Evolutionary conservation across 2,113 vertebrate genomes (phyloP), one percentile per base, ranked within the genome.

Genomic region (Hippocampus comes): DNA sequence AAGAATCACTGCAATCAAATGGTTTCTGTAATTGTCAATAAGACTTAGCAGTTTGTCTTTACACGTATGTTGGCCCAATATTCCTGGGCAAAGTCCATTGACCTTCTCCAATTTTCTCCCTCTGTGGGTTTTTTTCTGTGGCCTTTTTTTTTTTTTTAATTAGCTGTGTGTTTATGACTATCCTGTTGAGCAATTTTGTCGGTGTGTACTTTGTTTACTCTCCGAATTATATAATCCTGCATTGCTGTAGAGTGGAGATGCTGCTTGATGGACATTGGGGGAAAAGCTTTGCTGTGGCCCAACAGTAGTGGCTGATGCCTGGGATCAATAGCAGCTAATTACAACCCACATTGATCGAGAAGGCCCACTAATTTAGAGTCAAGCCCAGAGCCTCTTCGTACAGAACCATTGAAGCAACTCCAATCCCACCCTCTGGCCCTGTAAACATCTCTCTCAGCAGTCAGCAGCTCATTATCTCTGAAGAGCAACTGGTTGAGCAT

Each of bases 301-400:
- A 17, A 84, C 88, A 83, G 85, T 90, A 87, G 83, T 84, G 86
- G 89, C 89, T 89, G 87, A 91, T 90, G 80, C 85, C 87, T 79
- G 51, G 67, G 83, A 92, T 93, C 92, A 91, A 93, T 92, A 91
- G 76, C 72, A 87, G 89, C 92, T 91, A 92, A 93, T 93, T 93
- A 93, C 86, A 86, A 82, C 81, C 80, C 82, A 82, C 89, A 93
- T 92, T 91, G 88, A 90, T 93, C 89, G 70, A 80, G 80, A 85
- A 82, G 80, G 74, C 87, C 82, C 75, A 73, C 88, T 92, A 88
- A 92, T 92, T 92, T 88, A 91, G 86, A 89, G 81, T 77, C 73
- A 56, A 85, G 84, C 71, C 78, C 76, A 59, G 75, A 77, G 75
- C 83, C 82, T 78, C 76, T 80, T 78, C 78, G 72, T 73, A 70